Conservation (phyloP, 1,140 invertebrate species). For the Lamellibrachia luymesi region DNA sequence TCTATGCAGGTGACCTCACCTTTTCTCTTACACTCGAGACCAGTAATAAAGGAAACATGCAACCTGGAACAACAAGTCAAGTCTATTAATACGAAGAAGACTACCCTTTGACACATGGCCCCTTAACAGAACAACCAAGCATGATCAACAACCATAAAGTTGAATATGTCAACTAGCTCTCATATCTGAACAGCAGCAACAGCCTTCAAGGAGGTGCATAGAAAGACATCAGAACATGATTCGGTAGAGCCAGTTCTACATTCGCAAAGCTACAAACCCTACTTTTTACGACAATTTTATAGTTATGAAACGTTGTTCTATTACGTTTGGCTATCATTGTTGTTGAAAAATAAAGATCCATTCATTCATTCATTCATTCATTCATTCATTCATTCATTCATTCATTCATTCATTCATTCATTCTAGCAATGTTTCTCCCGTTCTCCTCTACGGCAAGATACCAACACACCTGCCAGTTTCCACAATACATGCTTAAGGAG, state of each 20-base stretch:
- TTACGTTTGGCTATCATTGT: no score
- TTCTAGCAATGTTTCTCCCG: background rate
- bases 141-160: background rate
- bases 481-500: background rate
- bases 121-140: background rate
- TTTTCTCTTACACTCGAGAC: background rate
- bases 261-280: background rate
- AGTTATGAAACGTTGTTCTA: background rate
- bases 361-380: conserved; percentile 7
- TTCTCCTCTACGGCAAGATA: no score
- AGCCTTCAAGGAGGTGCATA: background rate
- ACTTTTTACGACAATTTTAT: background rate
- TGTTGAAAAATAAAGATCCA: background rate
- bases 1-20: background rate
- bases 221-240: background rate
- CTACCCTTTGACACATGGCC: background rate
- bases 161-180: background rate
- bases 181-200: background rate
- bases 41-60: no score
- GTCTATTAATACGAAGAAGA: background rate
- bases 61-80: background rate
- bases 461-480: no score
- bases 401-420: conserved; percentile 9
- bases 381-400: conserved; percentile 7
- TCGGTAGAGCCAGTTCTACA: background rate